Evolutionary conservation across 2,888 invertebrate genomes (phyloP).

Genomic region (Papilio gigon): DNA sequence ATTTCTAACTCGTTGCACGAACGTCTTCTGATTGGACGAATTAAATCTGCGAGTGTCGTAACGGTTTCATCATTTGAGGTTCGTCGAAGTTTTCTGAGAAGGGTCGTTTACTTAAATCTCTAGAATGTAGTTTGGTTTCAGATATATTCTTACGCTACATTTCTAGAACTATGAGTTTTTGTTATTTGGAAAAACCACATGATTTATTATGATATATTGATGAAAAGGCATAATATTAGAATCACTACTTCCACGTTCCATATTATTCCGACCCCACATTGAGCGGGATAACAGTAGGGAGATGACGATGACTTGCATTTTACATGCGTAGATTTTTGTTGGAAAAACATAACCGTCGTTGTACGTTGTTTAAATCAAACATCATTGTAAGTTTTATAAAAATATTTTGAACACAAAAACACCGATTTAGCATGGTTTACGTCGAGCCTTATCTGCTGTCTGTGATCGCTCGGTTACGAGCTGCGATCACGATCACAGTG

Average conservation of each 20-base stretch:
- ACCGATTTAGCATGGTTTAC: conserved; percentile 17
- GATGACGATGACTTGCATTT: no score
- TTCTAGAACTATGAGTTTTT: neutral
- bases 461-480: conserved; percentile 25
- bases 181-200: no score
- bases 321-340: neutral
- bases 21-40: conserved; percentile 29
- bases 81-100: neutral
- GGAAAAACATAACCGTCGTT: no score
- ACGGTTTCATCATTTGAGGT: conserved; percentile 1
- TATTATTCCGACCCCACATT: no score
- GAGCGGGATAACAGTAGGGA: no score
- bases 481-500: neutral
- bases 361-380: conserved; percentile 7
- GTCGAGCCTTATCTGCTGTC: conserved; percentile 32
- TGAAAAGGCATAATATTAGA: no score
- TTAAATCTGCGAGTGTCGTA: conserved; percentile 27
- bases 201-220: no score
- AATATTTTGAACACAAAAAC: neutral
- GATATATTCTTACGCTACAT: neutral
- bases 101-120: neutral
- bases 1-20: conserved; percentile 32
- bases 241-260: no score
- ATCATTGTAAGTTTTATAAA: neutral
- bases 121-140: neutral